phyloP scores from a whole-genome alignment of 2,888 invertebrate species.

The Neoaliturus tenellus region DNA sequence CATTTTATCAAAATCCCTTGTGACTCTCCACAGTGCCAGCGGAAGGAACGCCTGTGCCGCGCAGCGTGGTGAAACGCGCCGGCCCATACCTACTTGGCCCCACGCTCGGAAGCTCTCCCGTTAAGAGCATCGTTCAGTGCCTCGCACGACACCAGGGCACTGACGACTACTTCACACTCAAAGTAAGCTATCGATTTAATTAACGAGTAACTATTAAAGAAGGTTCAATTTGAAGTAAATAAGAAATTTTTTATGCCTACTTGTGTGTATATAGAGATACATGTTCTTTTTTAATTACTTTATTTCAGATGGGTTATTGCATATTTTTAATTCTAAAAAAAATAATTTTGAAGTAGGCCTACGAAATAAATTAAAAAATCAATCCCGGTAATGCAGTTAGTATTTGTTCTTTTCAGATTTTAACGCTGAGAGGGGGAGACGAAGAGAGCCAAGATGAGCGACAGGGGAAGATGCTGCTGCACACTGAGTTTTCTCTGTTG shows the following conservation, averaged over 20 bases:
- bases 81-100: slow-evolving; percentile 84
- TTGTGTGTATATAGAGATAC: too few species aligned
- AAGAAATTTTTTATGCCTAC: too few species aligned
- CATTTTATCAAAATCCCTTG: too few species aligned
- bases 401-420: slow-evolving; percentile 65
- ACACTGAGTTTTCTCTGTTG: slow-evolving; percentile 85
- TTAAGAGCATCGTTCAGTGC: slow-evolving; percentile 86
- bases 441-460: slow-evolving; percentile 83
- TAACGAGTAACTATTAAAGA: too few species aligned
- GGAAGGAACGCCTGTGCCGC: slow-evolving; percentile 61
- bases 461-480: slow-evolving; percentile 86
- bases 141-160: slow-evolving; percentile 82
- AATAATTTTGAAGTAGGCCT: too few species aligned
- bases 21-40: slow-evolving; percentile 55
- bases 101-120: slow-evolving; percentile 83
- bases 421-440: slow-evolving; percentile 69
- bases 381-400: too few species aligned
- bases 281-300: too few species aligned
- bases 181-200: slow-evolving; percentile 72
- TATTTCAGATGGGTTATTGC: too few species aligned
- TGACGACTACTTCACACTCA: slow-evolving; percentile 82
- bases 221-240: too few species aligned
- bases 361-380: too few species aligned
- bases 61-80: slow-evolving; percentile 73
- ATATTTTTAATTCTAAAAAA: too few species aligned